phyloP scores from a whole-genome alignment of 2,113 vertebrate species.

The Zapornia atra region DNA sequence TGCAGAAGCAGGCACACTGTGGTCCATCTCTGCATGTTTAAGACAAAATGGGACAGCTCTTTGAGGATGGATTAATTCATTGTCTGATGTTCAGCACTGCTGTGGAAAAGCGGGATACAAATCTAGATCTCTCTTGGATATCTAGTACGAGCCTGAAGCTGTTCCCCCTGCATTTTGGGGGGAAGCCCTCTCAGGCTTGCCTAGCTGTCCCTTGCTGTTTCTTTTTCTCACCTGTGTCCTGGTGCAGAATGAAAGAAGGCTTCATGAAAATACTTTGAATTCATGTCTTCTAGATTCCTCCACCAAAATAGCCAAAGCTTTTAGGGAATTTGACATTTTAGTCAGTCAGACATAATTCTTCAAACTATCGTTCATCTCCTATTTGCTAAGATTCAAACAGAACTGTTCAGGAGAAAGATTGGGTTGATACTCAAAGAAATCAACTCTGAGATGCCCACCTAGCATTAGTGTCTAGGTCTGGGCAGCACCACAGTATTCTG shows the following conservation, averaged over 20 bases:
- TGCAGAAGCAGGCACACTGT: not conserved
- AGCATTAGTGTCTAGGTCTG: not conserved
- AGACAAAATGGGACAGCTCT: not conserved
- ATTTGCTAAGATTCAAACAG: not conserved
- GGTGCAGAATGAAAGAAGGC: not conserved
- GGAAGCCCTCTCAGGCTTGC: not conserved
- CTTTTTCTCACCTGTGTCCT: not conserved
- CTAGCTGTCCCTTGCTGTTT: not conserved
- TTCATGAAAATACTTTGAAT: not conserved
- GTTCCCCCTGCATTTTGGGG: not conserved
- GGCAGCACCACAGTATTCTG: not conserved
- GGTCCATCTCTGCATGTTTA: fast-evolving
- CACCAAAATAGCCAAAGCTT: not conserved
- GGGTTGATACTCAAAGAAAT: not conserved
- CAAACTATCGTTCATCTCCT: not conserved
- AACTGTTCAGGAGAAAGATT: not conserved
- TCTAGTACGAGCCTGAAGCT: not conserved
- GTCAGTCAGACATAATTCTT: not conserved
- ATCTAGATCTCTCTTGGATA: not conserved
- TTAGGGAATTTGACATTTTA: not conserved
- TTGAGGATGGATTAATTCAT: not conserved
- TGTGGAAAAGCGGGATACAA: not conserved
- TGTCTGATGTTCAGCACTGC: not conserved
- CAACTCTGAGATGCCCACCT: not conserved
- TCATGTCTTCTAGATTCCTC: not conserved